Conservation (phyloP, 2,888 invertebrate genomes). For the Pilophorus perplexus region DNA sequence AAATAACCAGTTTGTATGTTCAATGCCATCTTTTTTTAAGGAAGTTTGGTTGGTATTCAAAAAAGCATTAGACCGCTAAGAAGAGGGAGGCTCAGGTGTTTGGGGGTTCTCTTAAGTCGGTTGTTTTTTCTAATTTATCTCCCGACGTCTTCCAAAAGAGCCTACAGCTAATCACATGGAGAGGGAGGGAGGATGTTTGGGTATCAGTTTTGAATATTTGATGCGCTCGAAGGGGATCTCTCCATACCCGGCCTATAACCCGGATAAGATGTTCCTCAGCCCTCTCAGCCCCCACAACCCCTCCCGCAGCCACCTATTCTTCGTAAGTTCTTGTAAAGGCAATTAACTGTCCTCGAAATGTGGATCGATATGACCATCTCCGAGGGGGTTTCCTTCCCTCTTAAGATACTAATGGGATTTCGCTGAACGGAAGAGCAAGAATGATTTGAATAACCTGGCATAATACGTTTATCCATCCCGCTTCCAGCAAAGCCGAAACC, state of each 20-base stretch:
- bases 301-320: conserved; percentile 4
- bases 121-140: conserved; percentile 38
- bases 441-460: conserved; percentile 40
- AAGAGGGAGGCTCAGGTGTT: conserved; percentile 27
- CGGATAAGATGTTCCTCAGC: conserved; percentile 15
- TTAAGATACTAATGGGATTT: conserved; percentile 41
- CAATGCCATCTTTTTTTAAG: no score
- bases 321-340: conserved; percentile 38
- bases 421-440: conserved; percentile 27
- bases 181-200: neutral
- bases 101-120: conserved; percentile 24
- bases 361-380: conserved; percentile 43
- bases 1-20: no score
- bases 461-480: conserved; percentile 34
- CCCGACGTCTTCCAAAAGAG: conserved; percentile 1
- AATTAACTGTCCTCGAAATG: conserved; percentile 39
- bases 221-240: conserved; percentile 36
- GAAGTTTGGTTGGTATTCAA: no score
- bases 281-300: no score
- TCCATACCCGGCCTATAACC: neutral
- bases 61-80: conserved; percentile 15
- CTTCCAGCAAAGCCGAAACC: no score
- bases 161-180: conserved; percentile 35
- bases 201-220: conserved; percentile 43
- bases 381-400: conserved; percentile 5